Percentiles rank a stretch among this genome's conserved stretches.
Conservation (phyloP, 2,113 vertebrate genomes). For the Antechinus flavipes region DNA sequence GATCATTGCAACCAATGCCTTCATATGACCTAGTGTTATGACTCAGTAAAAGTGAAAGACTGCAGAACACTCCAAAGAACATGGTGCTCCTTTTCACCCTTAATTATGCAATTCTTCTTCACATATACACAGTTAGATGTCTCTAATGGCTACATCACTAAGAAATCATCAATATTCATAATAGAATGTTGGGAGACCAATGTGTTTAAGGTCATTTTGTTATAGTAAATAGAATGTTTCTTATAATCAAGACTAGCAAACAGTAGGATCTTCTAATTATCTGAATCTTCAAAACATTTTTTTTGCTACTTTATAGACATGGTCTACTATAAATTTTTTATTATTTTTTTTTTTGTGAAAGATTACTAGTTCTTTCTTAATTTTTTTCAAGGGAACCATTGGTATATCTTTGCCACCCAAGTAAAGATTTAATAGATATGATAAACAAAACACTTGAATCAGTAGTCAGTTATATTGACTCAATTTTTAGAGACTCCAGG, state of each 20-base stretch:
- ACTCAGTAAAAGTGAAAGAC: background rate
- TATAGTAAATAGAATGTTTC: background rate
- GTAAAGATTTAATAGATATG: background rate
- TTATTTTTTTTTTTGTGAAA: background rate
- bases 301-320: background rate
- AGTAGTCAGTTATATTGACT: background rate
- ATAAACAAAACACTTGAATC: background rate
- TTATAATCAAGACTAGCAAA: background rate
- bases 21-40: background rate
- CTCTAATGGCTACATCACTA: background rate
- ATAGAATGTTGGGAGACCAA: background rate
- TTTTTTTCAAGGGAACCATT: background rate
- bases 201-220: background rate
- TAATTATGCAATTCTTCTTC: constrained; percentile 2
- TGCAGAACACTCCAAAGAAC: background rate
- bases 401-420: background rate
- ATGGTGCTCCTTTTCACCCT: constrained; percentile 13
- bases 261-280: background rate
- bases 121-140: background rate
- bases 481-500: background rate
- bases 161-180: background rate
- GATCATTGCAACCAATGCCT: background rate
- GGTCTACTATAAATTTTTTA: background rate
- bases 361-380: background rate
- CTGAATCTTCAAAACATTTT: background rate